Conservation (phyloP, 2,888 invertebrate genomes). For the Rhyacophila evoluta region DNA sequence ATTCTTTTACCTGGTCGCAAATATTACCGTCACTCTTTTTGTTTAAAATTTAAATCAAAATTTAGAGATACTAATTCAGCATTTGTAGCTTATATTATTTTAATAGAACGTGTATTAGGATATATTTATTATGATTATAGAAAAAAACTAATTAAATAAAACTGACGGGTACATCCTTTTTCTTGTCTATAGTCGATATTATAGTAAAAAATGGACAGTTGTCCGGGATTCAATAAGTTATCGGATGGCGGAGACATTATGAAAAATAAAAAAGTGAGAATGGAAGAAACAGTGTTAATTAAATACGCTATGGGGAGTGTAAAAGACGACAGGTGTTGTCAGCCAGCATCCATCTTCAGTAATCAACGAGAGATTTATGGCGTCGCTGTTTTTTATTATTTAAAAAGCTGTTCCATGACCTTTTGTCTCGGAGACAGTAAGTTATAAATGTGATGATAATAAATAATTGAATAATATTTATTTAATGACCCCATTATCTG, state of each 20-base stretch:
- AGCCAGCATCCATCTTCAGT: slow-evolving; percentile 44
- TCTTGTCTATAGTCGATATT: no score
- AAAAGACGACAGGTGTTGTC: not conserved
- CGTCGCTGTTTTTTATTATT: slow-evolving; percentile 43
- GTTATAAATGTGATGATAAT: slow-evolving; percentile 1
- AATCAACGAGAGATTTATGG: slow-evolving; percentile 46
- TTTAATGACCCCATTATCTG: slow-evolving; percentile 29
- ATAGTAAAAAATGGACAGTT: no score
- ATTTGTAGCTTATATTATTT: no score
- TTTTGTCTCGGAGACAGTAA: slow-evolving; percentile 5
- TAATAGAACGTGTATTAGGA: no score
- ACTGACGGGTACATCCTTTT: no score
- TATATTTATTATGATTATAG: no score
- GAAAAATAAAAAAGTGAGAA: not conserved
- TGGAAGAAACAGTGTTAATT: slow-evolving; percentile 43
- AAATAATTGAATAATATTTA: not conserved
- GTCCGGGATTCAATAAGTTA: not conserved
- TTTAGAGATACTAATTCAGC: no score
- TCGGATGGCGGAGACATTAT: not conserved
- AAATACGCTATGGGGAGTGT: slow-evolving; percentile 28
- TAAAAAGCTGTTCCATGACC: slow-evolving; percentile 49
- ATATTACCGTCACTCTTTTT: no score
- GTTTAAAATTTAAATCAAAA: no score
- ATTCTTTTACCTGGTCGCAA: no score
- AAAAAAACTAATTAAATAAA: no score